These are phyloP conservation scores for Parazoanthus atlanticus DNA, from an alignment of 92 coral and sea anemone genomes.

Conservation along the genomic window DNA sequence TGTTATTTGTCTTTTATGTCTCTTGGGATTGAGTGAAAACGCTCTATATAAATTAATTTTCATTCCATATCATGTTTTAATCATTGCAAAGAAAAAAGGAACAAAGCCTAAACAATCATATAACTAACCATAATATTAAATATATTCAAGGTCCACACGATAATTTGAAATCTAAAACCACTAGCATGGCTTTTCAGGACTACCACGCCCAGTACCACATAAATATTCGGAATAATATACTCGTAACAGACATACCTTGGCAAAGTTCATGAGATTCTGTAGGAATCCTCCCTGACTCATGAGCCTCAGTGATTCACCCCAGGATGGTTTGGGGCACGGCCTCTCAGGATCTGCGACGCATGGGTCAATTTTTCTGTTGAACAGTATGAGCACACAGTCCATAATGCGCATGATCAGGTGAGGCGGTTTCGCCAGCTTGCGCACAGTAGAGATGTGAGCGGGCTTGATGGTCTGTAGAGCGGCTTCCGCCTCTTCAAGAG, in stretches of 20 bases:
- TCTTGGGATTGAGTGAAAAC: no score
- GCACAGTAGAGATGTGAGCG: slow-evolving; percentile 97
- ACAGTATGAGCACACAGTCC: slow-evolving; percentile 95
- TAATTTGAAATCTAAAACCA: no score
- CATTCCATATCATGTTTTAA: no score
- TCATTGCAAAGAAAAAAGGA: no score
- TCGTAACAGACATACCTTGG: slow-evolving; percentile 64
- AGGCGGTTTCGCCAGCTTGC: slow-evolving; percentile 98
- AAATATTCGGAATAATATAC: not conserved
- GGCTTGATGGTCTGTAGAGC: slow-evolving; percentile 98
- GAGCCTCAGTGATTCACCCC: slow-evolving; percentile 86
- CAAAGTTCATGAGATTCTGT: slow-evolving; percentile 74
- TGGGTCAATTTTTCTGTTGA: slow-evolving; percentile 70
- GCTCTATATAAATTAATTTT: no score
- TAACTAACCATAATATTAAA: no score
- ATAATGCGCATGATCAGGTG: slow-evolving; percentile 99
- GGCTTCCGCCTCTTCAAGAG: slow-evolving; percentile 95
- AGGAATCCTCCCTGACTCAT: slow-evolving; percentile 95
- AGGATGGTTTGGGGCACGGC: slow-evolving; percentile 90
- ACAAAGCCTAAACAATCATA: no score
- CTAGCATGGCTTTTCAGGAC: not conserved
- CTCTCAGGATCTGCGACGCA: slow-evolving; percentile 84
- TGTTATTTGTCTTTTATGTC: no score
- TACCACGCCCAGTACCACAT: not conserved
- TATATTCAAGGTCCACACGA: not conserved